These are phyloP conservation scores for Pipistrellus pygmaeus DNA, from an alignment of 2,797 vertebrate species.

Conservation along the genomic window DNA sequence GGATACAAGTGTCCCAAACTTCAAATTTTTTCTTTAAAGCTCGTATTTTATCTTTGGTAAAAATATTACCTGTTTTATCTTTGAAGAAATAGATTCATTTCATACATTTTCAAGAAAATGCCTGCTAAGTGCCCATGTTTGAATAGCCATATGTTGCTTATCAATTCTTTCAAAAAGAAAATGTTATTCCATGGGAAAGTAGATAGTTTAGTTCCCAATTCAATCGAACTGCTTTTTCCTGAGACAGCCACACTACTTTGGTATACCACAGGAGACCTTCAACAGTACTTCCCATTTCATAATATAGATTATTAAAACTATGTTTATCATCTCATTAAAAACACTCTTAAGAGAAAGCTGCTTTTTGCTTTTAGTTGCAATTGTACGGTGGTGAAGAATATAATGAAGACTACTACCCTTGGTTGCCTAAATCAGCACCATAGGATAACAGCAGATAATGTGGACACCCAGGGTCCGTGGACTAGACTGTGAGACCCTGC, in stretches of 20 bases:
- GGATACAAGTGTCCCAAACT: background rate
- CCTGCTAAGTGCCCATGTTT: background rate
- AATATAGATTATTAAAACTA: background rate
- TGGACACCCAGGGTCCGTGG: rapidly evolving
- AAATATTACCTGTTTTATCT: background rate
- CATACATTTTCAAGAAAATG: background rate
- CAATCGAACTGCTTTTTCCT: background rate
- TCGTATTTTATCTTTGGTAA: background rate
- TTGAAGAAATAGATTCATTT: background rate
- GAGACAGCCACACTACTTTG: background rate
- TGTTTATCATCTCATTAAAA: background rate
- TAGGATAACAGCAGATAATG: background rate
- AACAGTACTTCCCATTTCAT: background rate
- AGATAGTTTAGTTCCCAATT: background rate
- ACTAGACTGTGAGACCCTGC: background rate
- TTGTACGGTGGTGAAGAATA: background rate
- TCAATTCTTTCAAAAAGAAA: background rate
- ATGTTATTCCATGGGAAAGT: background rate
- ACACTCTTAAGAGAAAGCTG: background rate
- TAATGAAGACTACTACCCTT: background rate
- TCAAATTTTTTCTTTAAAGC: background rate
- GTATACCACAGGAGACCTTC: background rate
- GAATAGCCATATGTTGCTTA: background rate
- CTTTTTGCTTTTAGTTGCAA: background rate
- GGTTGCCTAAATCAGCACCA: background rate